These are phyloP conservation scores for Eupristina koningsbergeri DNA, from an alignment of 1,140 invertebrate species.

Conservation along the genomic window DNA sequence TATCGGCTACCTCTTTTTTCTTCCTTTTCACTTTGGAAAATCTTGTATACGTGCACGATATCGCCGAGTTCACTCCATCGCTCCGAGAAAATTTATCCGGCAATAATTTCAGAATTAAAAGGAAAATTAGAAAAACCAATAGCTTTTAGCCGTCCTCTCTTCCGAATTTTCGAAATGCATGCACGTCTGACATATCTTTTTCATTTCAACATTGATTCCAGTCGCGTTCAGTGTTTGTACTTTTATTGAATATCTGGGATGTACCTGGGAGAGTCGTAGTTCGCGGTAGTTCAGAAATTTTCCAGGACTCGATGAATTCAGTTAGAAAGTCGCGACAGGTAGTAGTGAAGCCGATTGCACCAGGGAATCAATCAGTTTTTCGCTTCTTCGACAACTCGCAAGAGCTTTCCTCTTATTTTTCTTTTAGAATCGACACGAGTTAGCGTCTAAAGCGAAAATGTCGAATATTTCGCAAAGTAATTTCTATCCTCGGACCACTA, in stretches of 20 bases:
- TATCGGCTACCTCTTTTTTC: not conserved
- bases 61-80: not conserved
- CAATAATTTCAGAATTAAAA: not conserved
- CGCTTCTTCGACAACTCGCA: not conserved
- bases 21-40: not conserved
- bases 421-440: not conserved
- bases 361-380: conserved; percentile 20
- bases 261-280: not conserved
- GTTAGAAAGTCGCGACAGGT: conserved; percentile 23
- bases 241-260: conserved; percentile 12
- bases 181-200: not conserved
- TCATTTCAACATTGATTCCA: not conserved
- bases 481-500: not conserved
- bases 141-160: not conserved
- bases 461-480: conserved; percentile 8
- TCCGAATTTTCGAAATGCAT: not conserved
- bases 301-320: conserved; percentile 18
- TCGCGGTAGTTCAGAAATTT: conserved; percentile 22
- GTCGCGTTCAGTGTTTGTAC: conserved; percentile 29
- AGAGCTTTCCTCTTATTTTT: not conserved
- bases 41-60: not conserved
- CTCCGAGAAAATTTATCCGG: too few relatives aligned
- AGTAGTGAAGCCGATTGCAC: not conserved
- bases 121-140: not conserved
- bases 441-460: not conserved